A percentile compares a stretch with the other conserved stretches of the same genome.
phyloP scores from a whole-genome alignment of 2,113 vertebrate genomes.

The Pitta sordida region DNA sequence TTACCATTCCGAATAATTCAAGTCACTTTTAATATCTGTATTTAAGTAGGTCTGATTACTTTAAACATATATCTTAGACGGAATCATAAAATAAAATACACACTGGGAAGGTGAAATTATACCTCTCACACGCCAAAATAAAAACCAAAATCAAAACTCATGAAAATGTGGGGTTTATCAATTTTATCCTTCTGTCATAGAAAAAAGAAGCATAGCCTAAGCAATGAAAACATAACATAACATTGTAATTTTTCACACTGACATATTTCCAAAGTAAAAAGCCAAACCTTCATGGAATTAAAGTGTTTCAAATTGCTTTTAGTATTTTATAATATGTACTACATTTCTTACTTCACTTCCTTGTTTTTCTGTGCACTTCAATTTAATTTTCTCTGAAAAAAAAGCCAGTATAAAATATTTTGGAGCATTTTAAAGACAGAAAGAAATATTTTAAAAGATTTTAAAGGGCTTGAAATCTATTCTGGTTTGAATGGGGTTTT shows the following conservation, averaged over 20 bases:
- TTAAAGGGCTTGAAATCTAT: neutral
- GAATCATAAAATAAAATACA: neutral
- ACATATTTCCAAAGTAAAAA: neutral
- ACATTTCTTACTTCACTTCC: neutral
- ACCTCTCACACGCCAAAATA: neutral
- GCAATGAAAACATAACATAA: neutral
- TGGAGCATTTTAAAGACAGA: neutral
- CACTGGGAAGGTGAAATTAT: neutral
- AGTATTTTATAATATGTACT: neutral
- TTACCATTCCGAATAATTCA: neutral
- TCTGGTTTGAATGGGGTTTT: too few species aligned
- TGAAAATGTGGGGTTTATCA: neutral
- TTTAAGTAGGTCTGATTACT: neutral
- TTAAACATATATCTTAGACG: neutral
- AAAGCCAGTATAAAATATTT: neutral
- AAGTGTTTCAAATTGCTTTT: neutral
- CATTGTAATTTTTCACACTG: neutral
- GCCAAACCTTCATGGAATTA: neutral
- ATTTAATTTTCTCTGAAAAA: neutral
- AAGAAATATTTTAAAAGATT: neutral
- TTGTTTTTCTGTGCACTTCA: neutral
- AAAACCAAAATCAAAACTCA: neutral
- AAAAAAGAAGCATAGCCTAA: neutral
- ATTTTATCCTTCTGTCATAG: neutral
- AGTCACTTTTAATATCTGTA: neutral